Base-by-base conservation (phyloP, 2,113 vertebrate genomes). In the Sebastes schlegelii region DNA sequence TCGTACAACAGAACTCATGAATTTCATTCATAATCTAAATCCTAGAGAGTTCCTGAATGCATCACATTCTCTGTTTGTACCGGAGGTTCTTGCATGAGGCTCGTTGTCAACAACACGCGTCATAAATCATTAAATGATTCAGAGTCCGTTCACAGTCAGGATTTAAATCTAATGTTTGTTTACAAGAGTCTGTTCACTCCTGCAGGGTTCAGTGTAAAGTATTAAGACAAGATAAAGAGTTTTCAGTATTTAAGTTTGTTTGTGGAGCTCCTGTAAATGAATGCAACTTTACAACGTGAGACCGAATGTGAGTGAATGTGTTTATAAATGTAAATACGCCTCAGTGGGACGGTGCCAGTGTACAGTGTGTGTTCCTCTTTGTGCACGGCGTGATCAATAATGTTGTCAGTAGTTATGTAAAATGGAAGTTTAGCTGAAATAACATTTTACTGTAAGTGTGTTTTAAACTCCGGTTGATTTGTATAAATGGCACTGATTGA, bases 301-400 rank as follows among this genome's bases (percentile, higher is more conserved):
- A 73, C 6, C 83, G 75, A 42, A 51, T 61, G 42, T 49, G 68
- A 57, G 65, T 66, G 62, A 8, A 6, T 8, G 49, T 49, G 49
- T 23, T 49, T 80, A 34, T 86, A 14, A 79, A 14, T 83, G 51
- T 58, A 77, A 49, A 80, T 80, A 72, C 42, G 13, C 19, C 51
- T 80, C 49, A 14, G 57, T 57, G 80, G 34, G 26, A 21, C 19
- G 63, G 72, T 83, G 63, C 17, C 67, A 60, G 26, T 82, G 74
- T 81, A 58, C 54, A 73, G 74, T 64, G 17, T 46, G 66, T 63
- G 60, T 43, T 74, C 19, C 23, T 63, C 46, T 70, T 75, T 86
- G 79, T 92, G 77, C 80, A 89, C 78, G 72, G 80, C 73, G 68
- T 77, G 46, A 88, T 90, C 78, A 74, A 82, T 69, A 13, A 66